phyloP scores from a whole-genome alignment of 2,113 vertebrate genomes.

The Orientallactaga bullata region DNA sequence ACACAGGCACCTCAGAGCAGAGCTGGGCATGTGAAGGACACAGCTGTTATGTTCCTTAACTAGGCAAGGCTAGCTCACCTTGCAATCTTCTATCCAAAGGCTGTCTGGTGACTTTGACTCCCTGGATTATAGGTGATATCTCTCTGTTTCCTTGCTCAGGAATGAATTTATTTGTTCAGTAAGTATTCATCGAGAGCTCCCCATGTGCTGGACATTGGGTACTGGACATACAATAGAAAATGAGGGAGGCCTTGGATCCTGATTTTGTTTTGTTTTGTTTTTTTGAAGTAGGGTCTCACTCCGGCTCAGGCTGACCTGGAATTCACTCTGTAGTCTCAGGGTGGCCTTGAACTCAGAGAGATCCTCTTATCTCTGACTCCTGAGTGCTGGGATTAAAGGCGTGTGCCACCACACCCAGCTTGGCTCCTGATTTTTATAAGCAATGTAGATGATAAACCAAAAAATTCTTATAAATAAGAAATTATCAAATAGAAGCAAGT shows the following conservation, averaged over 20 bases:
- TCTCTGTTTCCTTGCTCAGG: neutral
- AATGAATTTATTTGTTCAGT: neutral
- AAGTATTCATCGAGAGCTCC: neutral
- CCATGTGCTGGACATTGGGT: neutral
- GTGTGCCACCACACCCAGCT: too few species aligned
- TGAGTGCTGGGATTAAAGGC: too few species aligned
- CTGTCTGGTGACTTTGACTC: neutral
- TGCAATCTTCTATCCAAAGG: neutral
- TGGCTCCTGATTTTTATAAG: neutral
- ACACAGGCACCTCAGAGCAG: neutral
- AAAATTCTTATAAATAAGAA: neutral
- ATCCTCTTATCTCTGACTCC: too few species aligned
- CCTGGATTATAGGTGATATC: neutral
- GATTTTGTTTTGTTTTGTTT: too few species aligned
- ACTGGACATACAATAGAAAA: neutral
- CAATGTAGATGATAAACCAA: neutral
- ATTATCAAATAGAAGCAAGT: neutral
- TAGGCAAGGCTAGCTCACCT: fast-evolving
- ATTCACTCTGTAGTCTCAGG: too few species aligned
- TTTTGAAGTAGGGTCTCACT: too few species aligned
- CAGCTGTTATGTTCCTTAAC: neutral
- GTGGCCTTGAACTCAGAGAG: too few species aligned
- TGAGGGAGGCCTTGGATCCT: neutral
- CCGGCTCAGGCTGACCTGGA: too few species aligned
- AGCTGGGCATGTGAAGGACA: neutral